These are phyloP conservation scores for Lepidocyrtoides sp. DNA, from an alignment of 2,888 invertebrate species.

Conservation along the genomic window DNA sequence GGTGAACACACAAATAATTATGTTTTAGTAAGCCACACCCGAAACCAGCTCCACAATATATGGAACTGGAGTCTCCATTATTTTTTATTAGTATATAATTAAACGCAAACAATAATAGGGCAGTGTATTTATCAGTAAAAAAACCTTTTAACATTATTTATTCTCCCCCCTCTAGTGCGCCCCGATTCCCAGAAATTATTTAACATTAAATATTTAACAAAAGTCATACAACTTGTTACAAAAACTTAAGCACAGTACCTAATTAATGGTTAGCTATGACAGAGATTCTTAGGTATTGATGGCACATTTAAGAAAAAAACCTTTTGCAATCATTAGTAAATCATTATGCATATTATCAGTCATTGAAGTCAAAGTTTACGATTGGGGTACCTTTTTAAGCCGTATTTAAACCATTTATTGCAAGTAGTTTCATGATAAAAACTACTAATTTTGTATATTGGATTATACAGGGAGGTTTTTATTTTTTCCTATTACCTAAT, in stretches of 20 bases:
- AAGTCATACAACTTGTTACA: too few species aligned
- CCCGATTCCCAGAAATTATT: background rate
- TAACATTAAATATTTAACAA: background rate
- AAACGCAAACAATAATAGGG: background rate
- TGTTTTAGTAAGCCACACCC: slow-evolving; percentile 42
- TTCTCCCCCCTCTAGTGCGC: background rate
- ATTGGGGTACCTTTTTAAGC: too few species aligned
- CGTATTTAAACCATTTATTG: too few species aligned
- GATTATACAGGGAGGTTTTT: too few species aligned
- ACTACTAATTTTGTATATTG: too few species aligned
- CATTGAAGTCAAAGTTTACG: too few species aligned
- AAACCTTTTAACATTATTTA: background rate
- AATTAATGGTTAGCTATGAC: background rate
- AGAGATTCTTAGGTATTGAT: slow-evolving; percentile 44
- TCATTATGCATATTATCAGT: slow-evolving; percentile 6
- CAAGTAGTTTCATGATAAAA: too few species aligned
- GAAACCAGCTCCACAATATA: slow-evolving; percentile 19
- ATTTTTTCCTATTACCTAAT: too few species aligned
- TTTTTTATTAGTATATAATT: background rate
- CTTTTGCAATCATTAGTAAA: background rate
- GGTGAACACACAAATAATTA: slow-evolving; percentile 27
- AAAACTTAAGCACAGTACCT: background rate
- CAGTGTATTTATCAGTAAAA: background rate
- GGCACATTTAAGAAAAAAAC: background rate
- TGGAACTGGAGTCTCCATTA: slow-evolving; percentile 35